Conservation (phyloP, 2,888 invertebrate species). For the Cephus spinipes region DNA sequence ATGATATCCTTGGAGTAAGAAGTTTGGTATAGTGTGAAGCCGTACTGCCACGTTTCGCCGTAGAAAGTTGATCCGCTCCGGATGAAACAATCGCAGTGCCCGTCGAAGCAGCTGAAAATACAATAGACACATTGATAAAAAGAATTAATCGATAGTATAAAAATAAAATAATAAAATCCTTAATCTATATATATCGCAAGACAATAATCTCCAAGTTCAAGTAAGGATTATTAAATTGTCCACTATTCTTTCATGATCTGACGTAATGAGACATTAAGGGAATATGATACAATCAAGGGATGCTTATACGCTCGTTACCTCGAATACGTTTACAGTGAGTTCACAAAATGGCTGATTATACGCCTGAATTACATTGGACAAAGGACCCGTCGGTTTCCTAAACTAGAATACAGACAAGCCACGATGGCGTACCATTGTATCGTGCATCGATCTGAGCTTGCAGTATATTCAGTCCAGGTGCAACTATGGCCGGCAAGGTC, state of each 20-base stretch:
- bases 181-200: background rate
- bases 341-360: background rate
- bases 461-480: conserved; percentile 84
- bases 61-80: conserved; percentile 35
- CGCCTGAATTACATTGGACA: background rate
- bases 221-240: background rate
- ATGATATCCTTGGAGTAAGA: conserved; percentile 62
- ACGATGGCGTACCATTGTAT: conserved; percentile 67
- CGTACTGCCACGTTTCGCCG: conserved; percentile 48
- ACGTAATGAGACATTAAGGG: no score
- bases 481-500: conserved; percentile 88
- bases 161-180: background rate
- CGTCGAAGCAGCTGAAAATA: conserved; percentile 42
- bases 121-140: background rate
- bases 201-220: background rate
- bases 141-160: background rate
- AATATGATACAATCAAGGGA: no score
- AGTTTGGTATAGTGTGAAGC: conserved; percentile 51
- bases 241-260: no score
- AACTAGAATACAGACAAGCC: background rate
- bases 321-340: background rate
- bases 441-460: conserved; percentile 85
- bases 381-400: background rate
- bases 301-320: background rate
- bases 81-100: conserved; percentile 43